Evolutionary conservation across 2,888 invertebrate species (phyloP).

Genomic region (Eristalis intricaria): DNA sequence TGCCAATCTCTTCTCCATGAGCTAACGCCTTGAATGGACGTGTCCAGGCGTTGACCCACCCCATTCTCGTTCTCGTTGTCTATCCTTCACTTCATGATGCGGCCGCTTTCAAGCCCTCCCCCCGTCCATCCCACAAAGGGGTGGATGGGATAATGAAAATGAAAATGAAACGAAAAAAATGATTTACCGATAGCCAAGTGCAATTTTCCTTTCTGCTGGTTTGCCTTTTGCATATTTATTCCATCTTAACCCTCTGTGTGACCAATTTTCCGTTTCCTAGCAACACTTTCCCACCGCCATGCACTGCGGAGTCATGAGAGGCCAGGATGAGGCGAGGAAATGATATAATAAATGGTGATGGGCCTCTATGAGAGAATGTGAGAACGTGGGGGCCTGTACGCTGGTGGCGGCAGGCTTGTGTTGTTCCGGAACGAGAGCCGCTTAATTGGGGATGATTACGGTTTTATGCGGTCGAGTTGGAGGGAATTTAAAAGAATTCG

Average conservation of each 20-base stretch:
- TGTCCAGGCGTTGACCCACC: not conserved
- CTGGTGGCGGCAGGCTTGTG: not conserved
- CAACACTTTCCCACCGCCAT: not conserved
- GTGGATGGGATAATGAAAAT: not conserved
- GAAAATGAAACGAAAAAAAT: not conserved
- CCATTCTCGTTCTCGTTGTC: not conserved
- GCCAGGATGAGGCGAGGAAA: not conserved
- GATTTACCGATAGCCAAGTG: conserved; percentile 27
- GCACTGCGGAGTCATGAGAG: not conserved
- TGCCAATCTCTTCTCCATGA: not conserved
- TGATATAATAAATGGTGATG: conserved; percentile 2
- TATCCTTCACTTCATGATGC: not conserved
- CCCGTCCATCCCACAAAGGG: not conserved
- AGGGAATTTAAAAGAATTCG: not conserved
- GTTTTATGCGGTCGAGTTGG: conserved; percentile 9
- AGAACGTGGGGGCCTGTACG: not conserved
- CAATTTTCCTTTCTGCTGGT: conserved; percentile 26
- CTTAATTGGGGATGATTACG: conserved; percentile 44
- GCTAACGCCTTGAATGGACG: not conserved
- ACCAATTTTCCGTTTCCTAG: conserved; percentile 33
- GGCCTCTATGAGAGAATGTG: not conserved
- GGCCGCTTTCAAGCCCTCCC: not conserved
- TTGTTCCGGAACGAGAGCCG: conserved; percentile 23
- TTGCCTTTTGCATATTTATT: conserved; percentile 43
- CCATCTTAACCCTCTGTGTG: conserved; percentile 22